Evolutionary conservation across 2,888 invertebrate species (phyloP), one percentile per base, ranked within the genome.

Genomic region (Nomada lathburiana): DNA sequence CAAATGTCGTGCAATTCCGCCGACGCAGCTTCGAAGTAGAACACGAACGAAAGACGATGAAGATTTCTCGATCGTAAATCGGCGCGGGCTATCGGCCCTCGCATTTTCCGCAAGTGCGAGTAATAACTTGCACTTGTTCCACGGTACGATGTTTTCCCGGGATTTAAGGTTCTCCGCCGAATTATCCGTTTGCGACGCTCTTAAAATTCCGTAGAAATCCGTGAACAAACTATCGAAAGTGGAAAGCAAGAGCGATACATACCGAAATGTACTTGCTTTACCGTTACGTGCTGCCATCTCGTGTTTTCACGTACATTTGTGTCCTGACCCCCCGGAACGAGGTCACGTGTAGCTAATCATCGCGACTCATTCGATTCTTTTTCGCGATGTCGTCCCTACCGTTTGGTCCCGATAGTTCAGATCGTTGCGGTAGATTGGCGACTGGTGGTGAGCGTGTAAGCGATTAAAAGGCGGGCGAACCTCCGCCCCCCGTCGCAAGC

Each of bases 271-370:
- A 72, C 67, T 80, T 79, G 36, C 76, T 70, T 70, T 36, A 44
- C 71, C 83, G 86, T 64, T 70, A 50, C 64, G 85, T 89, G 89
- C 87, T 88, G 89, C 85, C 89, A 85, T 82, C 88, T 88, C 79
- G 85, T 55, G 87, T 65, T 80, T 83, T 81, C 81, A 53, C 47
- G 55, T 77, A 76, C 69, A n/a, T 53, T 69, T 42, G 78, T 78
- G 78, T 79, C 74, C 78, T 87, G 86, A 89, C 88, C 88, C 80
- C 84, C 71, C 55, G 71, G 76, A 83, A 87, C 76, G 88, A 72
- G 88, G 87, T 88, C 87, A 87, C 88, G 83, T 76, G 80, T 81
- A 79, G 20, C 23, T 57, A 57, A 47, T 47, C 74, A 81, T 63
- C 55, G 67, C 64, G 71, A 50, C 80, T 65, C 71, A 69, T 57